Percentiles rank a stretch among this genome's conserved stretches.
These are phyloP conservation scores for Coendou prehensilis DNA, from an alignment of 2,797 vertebrate species.

Conservation along the genomic window DNA sequence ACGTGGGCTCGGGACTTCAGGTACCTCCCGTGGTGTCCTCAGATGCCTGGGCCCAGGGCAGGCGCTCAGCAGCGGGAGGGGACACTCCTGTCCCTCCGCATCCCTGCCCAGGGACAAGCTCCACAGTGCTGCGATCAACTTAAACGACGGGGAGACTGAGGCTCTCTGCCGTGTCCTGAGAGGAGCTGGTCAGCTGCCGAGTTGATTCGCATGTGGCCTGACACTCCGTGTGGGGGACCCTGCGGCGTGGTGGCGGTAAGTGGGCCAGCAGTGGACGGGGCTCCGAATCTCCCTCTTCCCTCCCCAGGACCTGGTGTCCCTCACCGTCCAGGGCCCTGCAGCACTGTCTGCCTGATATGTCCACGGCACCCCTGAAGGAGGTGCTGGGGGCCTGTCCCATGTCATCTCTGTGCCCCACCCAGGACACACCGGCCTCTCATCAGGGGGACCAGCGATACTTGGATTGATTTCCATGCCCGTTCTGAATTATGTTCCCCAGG, in stretches of 20 bases:
- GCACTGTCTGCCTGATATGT: neutral
- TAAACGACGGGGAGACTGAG: accelerated
- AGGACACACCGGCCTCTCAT: neutral
- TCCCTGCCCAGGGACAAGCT: neutral
- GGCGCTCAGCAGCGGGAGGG: accelerated
- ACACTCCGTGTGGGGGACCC: neutral
- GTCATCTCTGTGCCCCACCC: neutral
- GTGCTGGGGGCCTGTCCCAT: accelerated
- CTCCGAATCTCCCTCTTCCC: neutral
- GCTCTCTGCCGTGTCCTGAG: neutral
- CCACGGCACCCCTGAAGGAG: neutral
- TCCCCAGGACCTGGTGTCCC: neutral
- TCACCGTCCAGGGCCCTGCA: neutral
- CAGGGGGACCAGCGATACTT: neutral
- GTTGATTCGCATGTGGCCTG: accelerated
- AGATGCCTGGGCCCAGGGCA: neutral
- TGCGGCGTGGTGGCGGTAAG: accelerated
- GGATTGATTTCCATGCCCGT: conserved; percentile 61
- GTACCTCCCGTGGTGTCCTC: neutral
- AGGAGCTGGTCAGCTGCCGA: neutral
- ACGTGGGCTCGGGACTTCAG: neutral
- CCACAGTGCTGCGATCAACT: accelerated
- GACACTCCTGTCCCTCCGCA: no score
- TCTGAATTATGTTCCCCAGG: conserved; percentile 67
- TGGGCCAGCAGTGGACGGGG: accelerated